phyloP scores from a whole-genome alignment of 2,113 vertebrate genomes.

The Macroglossus sobrinus region DNA sequence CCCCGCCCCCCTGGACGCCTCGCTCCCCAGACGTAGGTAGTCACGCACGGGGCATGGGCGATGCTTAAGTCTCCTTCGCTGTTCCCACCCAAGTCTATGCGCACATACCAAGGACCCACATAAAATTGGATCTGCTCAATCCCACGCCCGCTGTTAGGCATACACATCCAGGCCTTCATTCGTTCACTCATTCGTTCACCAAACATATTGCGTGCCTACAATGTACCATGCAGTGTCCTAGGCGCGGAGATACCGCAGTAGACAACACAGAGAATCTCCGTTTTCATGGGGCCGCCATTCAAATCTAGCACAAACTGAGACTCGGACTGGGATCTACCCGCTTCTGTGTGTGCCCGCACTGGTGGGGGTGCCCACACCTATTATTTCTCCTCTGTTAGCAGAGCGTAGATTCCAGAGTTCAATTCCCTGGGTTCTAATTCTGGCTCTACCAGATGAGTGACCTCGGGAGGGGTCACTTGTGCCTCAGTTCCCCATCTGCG shows the following conservation, averaged over 20 bases:
- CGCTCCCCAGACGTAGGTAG: neutral
- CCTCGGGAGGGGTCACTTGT: neutral
- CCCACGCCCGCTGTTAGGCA: neutral
- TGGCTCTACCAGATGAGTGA: neutral
- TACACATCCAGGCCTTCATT: fast-evolving
- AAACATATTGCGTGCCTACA: neutral
- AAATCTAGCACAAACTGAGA: neutral
- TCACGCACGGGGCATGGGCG: fast-evolving
- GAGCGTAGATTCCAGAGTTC: neutral
- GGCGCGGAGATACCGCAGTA: neutral
- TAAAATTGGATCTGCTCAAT: neutral
- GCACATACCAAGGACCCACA: fast-evolving
- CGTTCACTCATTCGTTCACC: neutral
- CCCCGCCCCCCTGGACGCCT: fast-evolving
- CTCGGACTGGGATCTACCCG: fast-evolving
- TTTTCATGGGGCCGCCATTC: neutral
- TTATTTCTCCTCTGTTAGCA: neutral
- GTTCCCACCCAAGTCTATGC: neutral
- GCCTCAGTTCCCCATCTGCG: neutral
- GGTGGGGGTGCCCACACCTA: fast-evolving
- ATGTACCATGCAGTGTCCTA: neutral
- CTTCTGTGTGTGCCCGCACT: neutral
- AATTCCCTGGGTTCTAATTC: neutral
- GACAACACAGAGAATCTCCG: neutral
- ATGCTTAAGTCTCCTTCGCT: neutral